Conservation (phyloP, 1,140 invertebrate genomes). For the Asobara japonica region DNA sequence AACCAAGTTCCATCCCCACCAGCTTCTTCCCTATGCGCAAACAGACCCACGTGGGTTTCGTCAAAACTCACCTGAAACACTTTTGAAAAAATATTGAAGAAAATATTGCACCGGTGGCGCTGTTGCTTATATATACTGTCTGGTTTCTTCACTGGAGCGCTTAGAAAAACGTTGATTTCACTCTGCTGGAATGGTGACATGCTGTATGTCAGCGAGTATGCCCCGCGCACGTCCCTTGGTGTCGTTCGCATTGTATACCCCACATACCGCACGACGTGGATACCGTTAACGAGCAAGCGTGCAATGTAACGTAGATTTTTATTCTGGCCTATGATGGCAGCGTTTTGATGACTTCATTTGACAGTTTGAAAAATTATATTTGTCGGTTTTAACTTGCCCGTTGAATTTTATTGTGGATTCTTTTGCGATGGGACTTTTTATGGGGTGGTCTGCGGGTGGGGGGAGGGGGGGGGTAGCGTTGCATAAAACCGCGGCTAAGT, state of each 20-base stretch:
- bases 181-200: conserved; percentile 60
- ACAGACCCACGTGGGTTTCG: background rate
- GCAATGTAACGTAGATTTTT: conserved; percentile 5
- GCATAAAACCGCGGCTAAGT: no score
- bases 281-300: conserved; percentile 36
- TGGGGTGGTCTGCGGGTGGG: no score
- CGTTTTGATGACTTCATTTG: conserved; percentile 16
- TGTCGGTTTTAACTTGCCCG: background rate
- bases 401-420: no score
- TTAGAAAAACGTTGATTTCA: conserved; percentile 63
- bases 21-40: background rate
- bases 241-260: conserved; percentile 38
- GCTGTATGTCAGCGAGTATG: conserved; percentile 43
- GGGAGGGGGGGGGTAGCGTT: no score
- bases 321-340: background rate
- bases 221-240: conserved; percentile 39
- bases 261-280: conserved; percentile 35
- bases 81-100: background rate
- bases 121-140: conserved; percentile 17
- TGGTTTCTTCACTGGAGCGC: conserved; percentile 39
- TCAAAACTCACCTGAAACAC: background rate
- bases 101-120: conserved; percentile 16
- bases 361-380: background rate
- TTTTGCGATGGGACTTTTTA: no score
- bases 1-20: no score